Base-by-base conservation (phyloP, 1,140 invertebrate species). In the Metopolophium dirhodum region DNA sequence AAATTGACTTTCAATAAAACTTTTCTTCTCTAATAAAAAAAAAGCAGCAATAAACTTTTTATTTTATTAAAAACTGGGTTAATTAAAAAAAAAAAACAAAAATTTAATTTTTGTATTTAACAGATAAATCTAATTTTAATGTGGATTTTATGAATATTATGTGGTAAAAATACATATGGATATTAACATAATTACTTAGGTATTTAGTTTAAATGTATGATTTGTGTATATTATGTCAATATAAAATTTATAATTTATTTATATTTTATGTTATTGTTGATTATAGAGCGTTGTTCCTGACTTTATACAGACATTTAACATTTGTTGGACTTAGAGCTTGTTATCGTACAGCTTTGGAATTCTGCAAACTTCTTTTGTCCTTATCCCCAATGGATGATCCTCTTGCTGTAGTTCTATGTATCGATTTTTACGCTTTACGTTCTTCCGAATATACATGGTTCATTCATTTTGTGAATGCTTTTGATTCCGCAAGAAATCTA, bases 361-460 rank as follows among this genome's bases (percentile, higher is more conserved):
- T 98, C 85, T 97, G 96, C 94, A 98, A 98, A 95, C 94, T 98
- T 45, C 95, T 97, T 49, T 95, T 97, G 57, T 97, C 97, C 85
- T 95, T 99, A 45, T 98, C 99, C 95, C 98, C 98, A 2, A 97
- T 97, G 54, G 96, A 95, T 57, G 98, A 99, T 96, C 98, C 98
- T 2, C 94, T 99, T 93, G 98, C 97, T 47, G 96, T 97, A 22
- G 95, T 98, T 61, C 95, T 99, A 41, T 96, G 97, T 94, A 96
- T 99, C 7, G 98, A 99, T 95, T 98, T 98, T 94, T 98, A 98
- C 95, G 98, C 98, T 0, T 94, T 99, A 61, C 95, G 97, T 94
- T 96, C 97, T 87, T 96, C 96, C 91, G 97, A 99, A 95, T 98
- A 97, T 94, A 95, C 96, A n/a, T 99, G 98, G 97, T 96, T 95